Evolutionary conservation across 2,113 vertebrate genomes (phyloP).

Genomic region (Colinus virginianus): DNA sequence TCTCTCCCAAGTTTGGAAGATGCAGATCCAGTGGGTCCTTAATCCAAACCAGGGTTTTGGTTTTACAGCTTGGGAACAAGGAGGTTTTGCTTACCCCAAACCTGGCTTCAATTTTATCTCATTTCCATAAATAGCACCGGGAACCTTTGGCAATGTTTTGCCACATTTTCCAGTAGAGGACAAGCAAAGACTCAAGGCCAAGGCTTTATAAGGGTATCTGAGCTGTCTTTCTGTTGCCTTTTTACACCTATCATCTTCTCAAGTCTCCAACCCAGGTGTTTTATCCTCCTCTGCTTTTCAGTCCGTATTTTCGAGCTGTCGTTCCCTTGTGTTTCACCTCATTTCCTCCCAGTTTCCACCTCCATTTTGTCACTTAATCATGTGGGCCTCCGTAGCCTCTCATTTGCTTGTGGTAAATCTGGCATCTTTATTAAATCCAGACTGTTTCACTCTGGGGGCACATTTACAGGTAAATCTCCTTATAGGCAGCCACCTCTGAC

Average conservation of each 20-base stretch:
- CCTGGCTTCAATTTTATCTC: constrained; percentile 73
- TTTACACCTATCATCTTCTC: not conserved
- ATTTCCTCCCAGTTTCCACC: constrained; percentile 54
- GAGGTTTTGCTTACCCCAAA: constrained; percentile 63
- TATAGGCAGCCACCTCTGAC: constrained; percentile 47
- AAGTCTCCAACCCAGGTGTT: constrained; percentile 24
- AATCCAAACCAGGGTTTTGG: constrained; percentile 68
- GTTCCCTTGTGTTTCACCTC: constrained; percentile 52
- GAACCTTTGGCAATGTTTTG: constrained; percentile 55
- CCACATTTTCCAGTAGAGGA: constrained; percentile 37
- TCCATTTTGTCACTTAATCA: constrained; percentile 65
- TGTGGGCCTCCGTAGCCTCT: constrained; percentile 14
- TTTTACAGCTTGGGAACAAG: constrained; percentile 38
- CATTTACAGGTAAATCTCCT: constrained; percentile 62
- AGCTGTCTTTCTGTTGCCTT: not conserved
- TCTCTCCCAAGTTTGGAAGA: not conserved
- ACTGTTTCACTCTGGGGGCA: constrained; percentile 35
- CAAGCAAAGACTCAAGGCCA: constrained; percentile 22
- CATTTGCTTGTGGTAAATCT: constrained; percentile 63
- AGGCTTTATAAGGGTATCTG: not conserved
- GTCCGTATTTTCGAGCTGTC: constrained; percentile 1
- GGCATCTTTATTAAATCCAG: constrained; percentile 72
- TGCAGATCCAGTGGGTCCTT: constrained; percentile 18
- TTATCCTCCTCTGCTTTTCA: constrained; percentile 6
- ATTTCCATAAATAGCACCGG: constrained; percentile 69